Conservation (phyloP, 2,113 vertebrate genomes). For the Urocolius indicus region DNA sequence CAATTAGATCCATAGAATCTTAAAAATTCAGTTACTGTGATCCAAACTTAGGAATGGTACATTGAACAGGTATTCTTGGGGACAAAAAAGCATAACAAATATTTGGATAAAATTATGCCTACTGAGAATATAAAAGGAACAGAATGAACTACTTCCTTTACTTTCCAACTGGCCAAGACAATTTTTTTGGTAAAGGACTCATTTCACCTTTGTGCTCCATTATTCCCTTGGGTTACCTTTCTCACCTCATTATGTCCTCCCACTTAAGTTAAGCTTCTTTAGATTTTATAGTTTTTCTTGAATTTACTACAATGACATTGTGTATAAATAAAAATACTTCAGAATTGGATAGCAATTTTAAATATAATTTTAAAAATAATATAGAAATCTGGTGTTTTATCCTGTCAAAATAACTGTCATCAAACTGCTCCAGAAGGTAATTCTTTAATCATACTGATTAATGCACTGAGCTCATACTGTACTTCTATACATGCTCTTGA, state of each 20-base stretch:
- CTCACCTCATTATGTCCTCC: neutral
- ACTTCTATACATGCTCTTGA: neutral
- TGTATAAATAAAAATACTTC: neutral
- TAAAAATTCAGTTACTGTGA: neutral
- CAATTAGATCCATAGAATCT: neutral
- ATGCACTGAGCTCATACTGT: neutral
- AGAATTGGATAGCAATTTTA: neutral
- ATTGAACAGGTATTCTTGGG: constrained; percentile 1
- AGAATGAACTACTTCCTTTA: constrained; percentile 43
- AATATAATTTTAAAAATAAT: neutral
- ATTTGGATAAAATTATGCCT: constrained; percentile 31
- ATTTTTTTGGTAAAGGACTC: neutral
- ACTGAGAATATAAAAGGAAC: neutral
- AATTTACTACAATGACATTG: neutral
- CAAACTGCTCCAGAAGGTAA: neutral
- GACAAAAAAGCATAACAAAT: constrained; percentile 42
- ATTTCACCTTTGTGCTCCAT: neutral
- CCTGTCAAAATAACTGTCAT: neutral
- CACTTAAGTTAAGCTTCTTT: neutral
- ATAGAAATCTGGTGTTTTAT: neutral
- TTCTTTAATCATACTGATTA: neutral
- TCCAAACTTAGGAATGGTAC: neutral
- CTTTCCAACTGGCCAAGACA: neutral
- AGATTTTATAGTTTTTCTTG: neutral
- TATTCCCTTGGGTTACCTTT: constrained; percentile 17